These are phyloP conservation scores for Thera britannica DNA, from an alignment of 2,888 invertebrate genomes.

Conservation along the genomic window DNA sequence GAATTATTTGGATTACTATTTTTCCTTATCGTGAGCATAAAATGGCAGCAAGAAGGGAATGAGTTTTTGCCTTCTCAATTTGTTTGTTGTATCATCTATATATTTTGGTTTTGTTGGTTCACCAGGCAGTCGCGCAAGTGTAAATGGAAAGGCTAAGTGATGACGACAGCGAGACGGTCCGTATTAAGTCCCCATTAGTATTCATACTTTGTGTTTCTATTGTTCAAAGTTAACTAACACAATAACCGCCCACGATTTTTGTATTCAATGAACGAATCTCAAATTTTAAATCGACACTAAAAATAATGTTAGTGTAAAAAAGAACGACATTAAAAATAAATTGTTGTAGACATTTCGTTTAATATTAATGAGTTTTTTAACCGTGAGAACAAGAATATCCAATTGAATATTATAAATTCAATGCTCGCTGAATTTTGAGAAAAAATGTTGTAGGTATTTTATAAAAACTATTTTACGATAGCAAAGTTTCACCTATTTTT, in stretches of 20 bases:
- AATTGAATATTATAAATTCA: conserved; percentile 1
- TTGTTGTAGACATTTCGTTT: conserved; percentile 34
- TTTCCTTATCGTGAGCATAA: neutral
- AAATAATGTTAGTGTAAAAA: conserved; percentile 58
- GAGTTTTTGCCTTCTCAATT: neutral
- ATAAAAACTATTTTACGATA: neutral
- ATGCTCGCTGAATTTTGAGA: conserved; percentile 4
- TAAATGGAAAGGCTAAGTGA: conserved; percentile 32
- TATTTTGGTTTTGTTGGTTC: neutral
- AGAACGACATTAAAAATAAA: conserved; percentile 36
- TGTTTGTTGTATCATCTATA: neutral
- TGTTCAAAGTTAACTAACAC: conserved; percentile 73
- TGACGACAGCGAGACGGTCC: conserved; percentile 36
- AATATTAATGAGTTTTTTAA: conserved; percentile 35
- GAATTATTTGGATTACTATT: conserved; percentile 18
- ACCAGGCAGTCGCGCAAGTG: conserved; percentile 6
- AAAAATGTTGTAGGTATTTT: conserved; percentile 2
- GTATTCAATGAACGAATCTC: conserved; percentile 63
- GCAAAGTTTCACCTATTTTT: conserved; percentile 18
- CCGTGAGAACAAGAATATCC: conserved; percentile 40
- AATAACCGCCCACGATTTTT: conserved; percentile 69
- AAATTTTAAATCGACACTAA: conserved; percentile 64
- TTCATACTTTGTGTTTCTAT: conserved; percentile 68
- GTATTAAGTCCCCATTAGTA: conserved; percentile 60
- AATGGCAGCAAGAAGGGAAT: neutral